Percentiles rank a stretch among this genome's conserved stretches.
Evolutionary conservation across 2,888 invertebrate genomes (phyloP).

Genomic region (Stenchaetothrips biformis): DNA sequence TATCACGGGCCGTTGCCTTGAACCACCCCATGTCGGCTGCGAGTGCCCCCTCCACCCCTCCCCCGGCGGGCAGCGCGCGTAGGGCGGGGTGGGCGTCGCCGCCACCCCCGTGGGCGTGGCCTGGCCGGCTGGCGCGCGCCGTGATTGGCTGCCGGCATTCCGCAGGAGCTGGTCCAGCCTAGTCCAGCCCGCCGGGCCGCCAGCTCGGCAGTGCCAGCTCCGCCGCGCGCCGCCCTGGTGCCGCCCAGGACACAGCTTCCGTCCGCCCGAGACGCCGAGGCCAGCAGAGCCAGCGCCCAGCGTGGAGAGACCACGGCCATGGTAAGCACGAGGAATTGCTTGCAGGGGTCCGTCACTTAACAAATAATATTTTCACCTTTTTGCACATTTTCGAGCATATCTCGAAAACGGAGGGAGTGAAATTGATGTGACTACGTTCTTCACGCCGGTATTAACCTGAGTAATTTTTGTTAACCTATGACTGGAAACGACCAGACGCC

Average conservation of each 20-base stretch:
- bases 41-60: conserved; percentile 14
- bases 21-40: conserved; percentile 17
- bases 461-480: too few species aligned
- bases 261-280: background rate
- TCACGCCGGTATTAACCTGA: too few species aligned
- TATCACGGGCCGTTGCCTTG: conserved; percentile 26
- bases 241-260: background rate
- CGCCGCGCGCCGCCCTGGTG: too few species aligned
- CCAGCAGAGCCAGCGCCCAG: background rate
- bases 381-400: too few species aligned
- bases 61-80: conserved; percentile 15
- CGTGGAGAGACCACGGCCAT: background rate
- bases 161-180: background rate
- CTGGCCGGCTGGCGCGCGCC: background rate
- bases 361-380: too few species aligned
- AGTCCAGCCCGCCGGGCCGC: background rate
- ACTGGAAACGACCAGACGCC: too few species aligned
- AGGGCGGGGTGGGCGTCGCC: background rate
- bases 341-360: too few species aligned
- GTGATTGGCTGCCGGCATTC: background rate
- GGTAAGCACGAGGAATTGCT: background rate
- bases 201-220: background rate
- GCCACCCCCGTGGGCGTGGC: conserved; percentile 20
- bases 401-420: too few species aligned
- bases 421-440: too few species aligned